Evolutionary conservation across 2,888 invertebrate genomes (phyloP).

Genomic region (Oscheius sp.): DNA sequence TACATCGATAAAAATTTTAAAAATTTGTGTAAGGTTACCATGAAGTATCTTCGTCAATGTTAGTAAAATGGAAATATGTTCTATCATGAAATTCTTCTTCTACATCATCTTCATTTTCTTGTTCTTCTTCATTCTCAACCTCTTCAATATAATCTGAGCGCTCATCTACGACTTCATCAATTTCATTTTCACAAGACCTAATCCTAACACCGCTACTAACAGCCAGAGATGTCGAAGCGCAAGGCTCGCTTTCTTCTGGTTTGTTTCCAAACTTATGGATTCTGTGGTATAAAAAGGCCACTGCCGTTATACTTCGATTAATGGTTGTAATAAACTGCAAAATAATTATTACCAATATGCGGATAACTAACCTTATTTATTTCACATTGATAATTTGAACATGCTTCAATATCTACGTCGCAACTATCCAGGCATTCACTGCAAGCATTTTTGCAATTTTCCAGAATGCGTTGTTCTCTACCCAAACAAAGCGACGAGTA

Average conservation of each 20-base stretch:
- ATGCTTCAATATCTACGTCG: constrained; percentile 13
- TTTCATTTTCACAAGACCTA: not conserved
- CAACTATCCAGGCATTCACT: not conserved
- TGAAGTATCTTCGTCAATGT: not conserved
- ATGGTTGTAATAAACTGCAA: constrained; percentile 16
- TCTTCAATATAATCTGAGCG: not conserved
- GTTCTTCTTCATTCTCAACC: not conserved
- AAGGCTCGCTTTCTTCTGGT: no score
- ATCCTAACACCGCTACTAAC: no score
- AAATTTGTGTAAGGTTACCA: not conserved
- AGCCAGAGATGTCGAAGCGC: no score
- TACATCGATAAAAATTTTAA: not conserved
- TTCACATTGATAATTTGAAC: constrained; percentile 7
- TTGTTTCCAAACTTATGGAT: not conserved
- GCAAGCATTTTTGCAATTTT: not conserved
- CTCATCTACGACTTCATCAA: not conserved
- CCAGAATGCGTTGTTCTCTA: constrained; percentile 12
- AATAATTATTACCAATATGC: no score
- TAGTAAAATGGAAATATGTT: not conserved
- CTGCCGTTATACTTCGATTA: not conserved
- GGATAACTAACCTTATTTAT: constrained; percentile 16
- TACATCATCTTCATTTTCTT: not conserved
- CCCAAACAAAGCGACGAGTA: not conserved
- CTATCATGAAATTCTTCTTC: not conserved
- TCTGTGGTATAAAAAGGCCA: constrained; percentile 5